phyloP scores from a whole-genome alignment of 2,888 invertebrate genomes.

The Drosophila tripunctata region DNA sequence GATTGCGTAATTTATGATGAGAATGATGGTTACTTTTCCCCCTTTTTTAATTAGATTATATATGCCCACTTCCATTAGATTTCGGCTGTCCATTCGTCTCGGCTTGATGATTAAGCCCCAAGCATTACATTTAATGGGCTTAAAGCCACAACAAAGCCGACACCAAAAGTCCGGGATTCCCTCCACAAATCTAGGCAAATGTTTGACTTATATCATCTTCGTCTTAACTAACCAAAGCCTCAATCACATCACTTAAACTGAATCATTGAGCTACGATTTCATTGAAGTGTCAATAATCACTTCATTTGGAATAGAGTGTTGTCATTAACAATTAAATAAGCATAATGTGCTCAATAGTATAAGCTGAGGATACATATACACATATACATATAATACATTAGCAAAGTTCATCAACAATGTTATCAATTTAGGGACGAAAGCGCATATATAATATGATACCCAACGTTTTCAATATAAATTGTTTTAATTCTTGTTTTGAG shows the following conservation, averaged over 20 bases:
- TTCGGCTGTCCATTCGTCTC: conserved; percentile 21
- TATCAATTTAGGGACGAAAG: too few species aligned
- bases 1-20: conserved; percentile 72
- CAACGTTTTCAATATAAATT: too few species aligned
- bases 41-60: conserved; percentile 68
- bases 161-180: neutral
- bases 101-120: conserved; percentile 23
- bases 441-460: too few species aligned
- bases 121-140: conserved; percentile 53
- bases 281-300: conserved; percentile 15
- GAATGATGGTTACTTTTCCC: conserved; percentile 9
- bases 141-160: conserved; percentile 14
- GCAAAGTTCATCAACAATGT: too few species aligned
- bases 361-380: neutral
- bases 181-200: neutral
- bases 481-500: too few species aligned
- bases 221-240: conserved; percentile 41
- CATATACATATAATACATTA: too few species aligned
- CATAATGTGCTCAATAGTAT: neutral
- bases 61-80: conserved; percentile 35
- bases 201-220: conserved; percentile 31
- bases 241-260: conserved; percentile 49
- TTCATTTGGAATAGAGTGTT: neutral
- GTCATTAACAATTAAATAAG: conserved; percentile 12
- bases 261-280: conserved; percentile 56